A percentile compares a stretch with the other conserved stretches of the same genome.
Evolutionary conservation across 2,888 invertebrate species (phyloP).

Genomic region (Hyposoter dolosus): DNA sequence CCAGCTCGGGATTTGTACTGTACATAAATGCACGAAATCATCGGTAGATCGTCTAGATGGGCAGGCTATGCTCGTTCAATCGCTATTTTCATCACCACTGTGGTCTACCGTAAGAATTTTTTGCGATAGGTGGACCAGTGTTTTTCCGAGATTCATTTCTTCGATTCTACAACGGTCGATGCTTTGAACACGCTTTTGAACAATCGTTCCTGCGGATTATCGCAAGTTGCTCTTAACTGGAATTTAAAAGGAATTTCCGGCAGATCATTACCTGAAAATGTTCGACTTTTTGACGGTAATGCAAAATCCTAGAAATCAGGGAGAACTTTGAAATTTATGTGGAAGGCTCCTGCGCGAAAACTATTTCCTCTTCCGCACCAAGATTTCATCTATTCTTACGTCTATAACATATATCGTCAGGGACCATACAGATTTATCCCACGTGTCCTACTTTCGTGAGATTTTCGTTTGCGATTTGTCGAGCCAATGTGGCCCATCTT

Average conservation of each 20-base stretch:
- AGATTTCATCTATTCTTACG: not conserved
- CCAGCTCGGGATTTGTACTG: not conserved
- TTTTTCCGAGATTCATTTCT: not conserved
- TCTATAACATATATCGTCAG: not conserved
- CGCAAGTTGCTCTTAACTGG: no score
- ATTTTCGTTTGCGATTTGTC: conserved; percentile 65
- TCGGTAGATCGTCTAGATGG: conserved; percentile 1
- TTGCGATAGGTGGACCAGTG: not conserved
- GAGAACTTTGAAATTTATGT: not conserved
- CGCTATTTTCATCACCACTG: conserved; percentile 22
- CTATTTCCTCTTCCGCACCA: not conserved
- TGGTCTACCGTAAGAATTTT: not conserved
- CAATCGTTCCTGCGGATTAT: not conserved
- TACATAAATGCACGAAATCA: conserved; percentile 1
- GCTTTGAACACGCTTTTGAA: not conserved
- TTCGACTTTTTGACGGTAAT: not conserved
- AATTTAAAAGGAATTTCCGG: not conserved
- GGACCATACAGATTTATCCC: conserved; percentile 1
- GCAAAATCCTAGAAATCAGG: not conserved
- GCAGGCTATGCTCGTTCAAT: conserved; percentile 22
- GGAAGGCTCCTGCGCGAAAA: not conserved
- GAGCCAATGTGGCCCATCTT: conserved; percentile 62
- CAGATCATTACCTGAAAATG: not conserved
- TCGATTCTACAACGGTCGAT: not conserved
- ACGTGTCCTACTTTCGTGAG: conserved; percentile 10